Evolutionary conservation across 1,140 invertebrate species (phyloP).

Genomic region (Lordiphosa stackelbergi): DNA sequence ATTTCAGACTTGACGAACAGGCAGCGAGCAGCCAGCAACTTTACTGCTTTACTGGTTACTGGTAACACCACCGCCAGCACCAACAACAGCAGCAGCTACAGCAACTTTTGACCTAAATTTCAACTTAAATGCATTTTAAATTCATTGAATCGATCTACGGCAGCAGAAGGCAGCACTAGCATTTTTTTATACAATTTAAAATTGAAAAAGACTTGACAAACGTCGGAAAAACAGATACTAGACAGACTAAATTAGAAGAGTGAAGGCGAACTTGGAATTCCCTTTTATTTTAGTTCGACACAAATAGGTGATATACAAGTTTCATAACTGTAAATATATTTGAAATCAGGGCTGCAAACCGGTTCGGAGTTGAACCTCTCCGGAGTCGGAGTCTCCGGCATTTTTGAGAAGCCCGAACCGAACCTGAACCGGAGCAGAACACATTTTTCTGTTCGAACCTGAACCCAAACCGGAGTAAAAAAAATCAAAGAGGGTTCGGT

Average conservation of each 20-base stretch:
- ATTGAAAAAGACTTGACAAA: slow-evolving; percentile 44
- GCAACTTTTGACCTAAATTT: slow-evolving; percentile 74
- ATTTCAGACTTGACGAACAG: slow-evolving; percentile 69
- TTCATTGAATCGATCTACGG: slow-evolving; percentile 72
- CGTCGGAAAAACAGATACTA: slow-evolving; percentile 14
- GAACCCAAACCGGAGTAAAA: no score
- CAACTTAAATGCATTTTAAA: slow-evolving; percentile 74
- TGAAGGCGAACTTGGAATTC: neutral
- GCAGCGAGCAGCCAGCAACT: slow-evolving; percentile 34
- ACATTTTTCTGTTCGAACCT: no score
- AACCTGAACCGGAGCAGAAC: no score
- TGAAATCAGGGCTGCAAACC: no score
- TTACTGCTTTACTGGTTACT: slow-evolving; percentile 6
- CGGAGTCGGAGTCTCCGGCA: no score
- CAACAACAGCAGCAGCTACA: slow-evolving; percentile 32
- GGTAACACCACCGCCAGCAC: slow-evolving; percentile 9
- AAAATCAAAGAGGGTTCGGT: no score
- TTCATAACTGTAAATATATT: no score
- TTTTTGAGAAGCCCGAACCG: no score
- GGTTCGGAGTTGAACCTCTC: no score
- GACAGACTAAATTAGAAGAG: slow-evolving; percentile 6
- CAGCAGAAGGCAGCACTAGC: slow-evolving; percentile 21
- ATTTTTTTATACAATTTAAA: slow-evolving; percentile 58
- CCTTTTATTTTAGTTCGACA: no score
- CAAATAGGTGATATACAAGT: no score